Evolutionary conservation across 2,888 invertebrate species (phyloP).

Genomic region (Aleiodes alternator): DNA sequence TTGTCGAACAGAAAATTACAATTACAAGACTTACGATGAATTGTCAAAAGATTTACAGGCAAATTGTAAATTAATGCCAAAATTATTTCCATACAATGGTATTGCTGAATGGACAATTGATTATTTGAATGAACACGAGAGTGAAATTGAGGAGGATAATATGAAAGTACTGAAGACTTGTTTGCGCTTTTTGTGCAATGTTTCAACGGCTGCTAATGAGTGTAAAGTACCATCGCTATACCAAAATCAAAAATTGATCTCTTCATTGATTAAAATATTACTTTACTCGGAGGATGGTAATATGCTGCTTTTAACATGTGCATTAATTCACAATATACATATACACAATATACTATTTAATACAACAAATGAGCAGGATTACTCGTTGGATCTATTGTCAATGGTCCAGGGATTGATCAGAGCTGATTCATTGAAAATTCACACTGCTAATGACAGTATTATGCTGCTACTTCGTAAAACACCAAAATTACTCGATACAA

Average conservation of each 20-base stretch:
- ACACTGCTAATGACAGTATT: constrained; percentile 63
- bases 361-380: constrained; percentile 56
- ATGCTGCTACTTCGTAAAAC: constrained; percentile 57
- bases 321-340: constrained; percentile 60
- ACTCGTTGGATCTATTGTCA: constrained; percentile 51
- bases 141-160: constrained; percentile 54
- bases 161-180: constrained; percentile 62
- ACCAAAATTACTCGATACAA: constrained; percentile 55
- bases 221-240: constrained; percentile 20
- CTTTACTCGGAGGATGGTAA: constrained; percentile 54
- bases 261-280: constrained; percentile 28
- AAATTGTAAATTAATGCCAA: constrained; percentile 8
- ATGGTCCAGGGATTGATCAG: constrained; percentile 59
- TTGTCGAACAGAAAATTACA: constrained; percentile 43
- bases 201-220: constrained; percentile 58
- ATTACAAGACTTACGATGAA: constrained; percentile 50
- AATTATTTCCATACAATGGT: constrained; percentile 65
- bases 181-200: constrained; percentile 70
- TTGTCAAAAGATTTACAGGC: constrained; percentile 44
- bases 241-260: no score
- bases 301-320: constrained; percentile 64
- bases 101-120: constrained; percentile 61
- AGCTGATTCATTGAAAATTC: constrained; percentile 60
- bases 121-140: constrained; percentile 52
- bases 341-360: constrained; percentile 64